phyloP scores from a whole-genome alignment of 2,888 invertebrate genomes.

The Esperia sulphurella region DNA sequence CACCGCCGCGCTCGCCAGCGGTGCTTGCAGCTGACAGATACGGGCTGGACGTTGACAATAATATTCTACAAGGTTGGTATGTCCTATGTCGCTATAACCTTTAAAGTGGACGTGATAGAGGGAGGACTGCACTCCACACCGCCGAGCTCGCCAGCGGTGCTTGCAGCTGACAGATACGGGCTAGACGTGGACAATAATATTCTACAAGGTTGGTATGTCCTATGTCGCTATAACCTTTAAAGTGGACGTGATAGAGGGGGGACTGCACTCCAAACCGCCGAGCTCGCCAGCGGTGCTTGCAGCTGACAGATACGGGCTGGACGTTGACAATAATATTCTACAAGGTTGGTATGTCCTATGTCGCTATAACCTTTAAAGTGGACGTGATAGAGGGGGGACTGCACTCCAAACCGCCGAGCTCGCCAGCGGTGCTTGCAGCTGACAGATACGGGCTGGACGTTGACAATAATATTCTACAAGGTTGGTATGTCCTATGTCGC shows the following conservation, averaged over 20 bases:
- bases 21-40: conserved; percentile 82
- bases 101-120: too few relatives aligned
- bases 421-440: conserved; percentile 80
- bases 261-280: too few relatives aligned
- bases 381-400: too few relatives aligned
- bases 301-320: conserved; percentile 81
- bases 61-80: conserved; percentile 81
- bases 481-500: too few relatives aligned
- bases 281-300: conserved; percentile 81
- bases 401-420: too few relatives aligned
- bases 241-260: too few relatives aligned
- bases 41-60: conserved; percentile 80
- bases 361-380: too few relatives aligned
- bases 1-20: conserved; percentile 80
- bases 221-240: too few relatives aligned
- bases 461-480: conserved; percentile 83
- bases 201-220: conserved; percentile 77
- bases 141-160: too few relatives aligned
- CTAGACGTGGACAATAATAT: conserved; percentile 81
- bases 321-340: conserved; percentile 82
- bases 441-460: conserved; percentile 82
- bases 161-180: conserved; percentile 84
- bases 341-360: conserved; percentile 75
- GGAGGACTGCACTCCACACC: too few relatives aligned
- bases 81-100: too few relatives aligned